These are phyloP conservation scores for Cyprinodon brontotheroides DNA, from an alignment of 2,113 vertebrate species.

Conservation along the genomic window DNA sequence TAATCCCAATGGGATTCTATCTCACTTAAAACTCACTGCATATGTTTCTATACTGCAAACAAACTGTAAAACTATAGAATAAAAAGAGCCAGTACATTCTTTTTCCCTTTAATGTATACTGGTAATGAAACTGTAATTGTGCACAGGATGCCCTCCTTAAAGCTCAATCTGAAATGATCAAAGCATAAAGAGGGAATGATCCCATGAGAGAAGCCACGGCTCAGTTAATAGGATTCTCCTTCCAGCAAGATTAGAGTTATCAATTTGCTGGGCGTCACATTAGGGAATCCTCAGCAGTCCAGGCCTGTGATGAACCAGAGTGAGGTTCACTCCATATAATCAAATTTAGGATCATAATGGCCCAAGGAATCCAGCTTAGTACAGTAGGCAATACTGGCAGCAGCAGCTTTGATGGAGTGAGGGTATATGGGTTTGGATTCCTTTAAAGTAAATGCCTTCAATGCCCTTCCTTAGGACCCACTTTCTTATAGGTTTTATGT, in stretches of 20 bases:
- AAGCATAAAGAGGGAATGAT: slow-evolving; percentile 27
- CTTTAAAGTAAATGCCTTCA: background rate
- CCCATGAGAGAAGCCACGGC: slow-evolving; percentile 17
- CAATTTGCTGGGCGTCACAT: slow-evolving; percentile 48
- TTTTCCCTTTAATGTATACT: background rate
- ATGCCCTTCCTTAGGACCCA: no score
- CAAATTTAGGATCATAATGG: slow-evolving; percentile 43
- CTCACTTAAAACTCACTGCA: background rate
- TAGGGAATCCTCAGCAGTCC: slow-evolving; percentile 44
- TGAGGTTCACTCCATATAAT: slow-evolving; percentile 20
- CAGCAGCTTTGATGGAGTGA: background rate
- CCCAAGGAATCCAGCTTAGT: slow-evolving; percentile 20
- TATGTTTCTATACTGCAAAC: background rate
- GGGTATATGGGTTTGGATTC: background rate
- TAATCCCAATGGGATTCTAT: no score
- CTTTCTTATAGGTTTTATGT: no score
- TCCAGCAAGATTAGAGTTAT: slow-evolving; percentile 58
- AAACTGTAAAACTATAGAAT: background rate
- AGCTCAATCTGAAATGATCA: slow-evolving; percentile 38
- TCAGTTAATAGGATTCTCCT: slow-evolving; percentile 53
- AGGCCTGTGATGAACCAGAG: slow-evolving; percentile 12
- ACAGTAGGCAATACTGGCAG: slow-evolving; percentile 11
- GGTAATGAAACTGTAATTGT: slow-evolving; percentile 2
- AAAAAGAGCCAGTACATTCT: background rate
- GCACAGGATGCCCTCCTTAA: background rate